Evolutionary conservation across 1,140 invertebrate species (phyloP).

Genomic region (Procambarus virginalis): DNA sequence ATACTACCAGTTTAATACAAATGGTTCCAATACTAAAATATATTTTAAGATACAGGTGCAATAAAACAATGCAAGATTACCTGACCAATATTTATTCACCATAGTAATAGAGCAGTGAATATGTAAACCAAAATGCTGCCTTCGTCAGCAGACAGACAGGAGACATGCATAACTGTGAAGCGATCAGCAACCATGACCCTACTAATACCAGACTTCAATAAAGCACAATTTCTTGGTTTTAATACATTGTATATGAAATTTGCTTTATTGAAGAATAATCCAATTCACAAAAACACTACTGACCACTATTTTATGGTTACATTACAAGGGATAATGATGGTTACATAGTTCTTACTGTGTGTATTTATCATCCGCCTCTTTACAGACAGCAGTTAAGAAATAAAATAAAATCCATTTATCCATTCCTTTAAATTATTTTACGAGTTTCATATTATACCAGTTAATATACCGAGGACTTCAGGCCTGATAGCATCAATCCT

Average conservation of each 20-base stretch:
- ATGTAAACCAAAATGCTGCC: slow-evolving; percentile 64
- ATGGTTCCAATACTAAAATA: slow-evolving; percentile 9
- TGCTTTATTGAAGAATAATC: slow-evolving; percentile 42
- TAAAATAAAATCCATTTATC: slow-evolving; percentile 3
- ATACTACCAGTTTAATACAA: background rate
- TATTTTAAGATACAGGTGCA: background rate
- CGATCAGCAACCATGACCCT: slow-evolving; percentile 53
- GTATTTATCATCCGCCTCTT: background rate
- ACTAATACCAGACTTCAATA: slow-evolving; percentile 34
- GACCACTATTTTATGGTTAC: slow-evolving; percentile 39
- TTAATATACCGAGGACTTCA: background rate
- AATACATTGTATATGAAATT: slow-evolving; percentile 19
- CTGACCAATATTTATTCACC: slow-evolving; percentile 65
- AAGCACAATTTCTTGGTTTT: slow-evolving; percentile 22
- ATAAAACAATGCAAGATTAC: slow-evolving; percentile 19
- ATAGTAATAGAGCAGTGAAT: slow-evolving; percentile 67
- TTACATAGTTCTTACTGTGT: slow-evolving; percentile 15
- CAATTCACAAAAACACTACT: slow-evolving; percentile 20
- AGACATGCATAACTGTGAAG: slow-evolving; percentile 58
- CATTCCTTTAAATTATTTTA: slow-evolving; percentile 4
- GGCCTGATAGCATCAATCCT: slow-evolving; percentile 21
- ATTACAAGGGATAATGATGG: slow-evolving; percentile 14
- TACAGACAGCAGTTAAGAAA: background rate
- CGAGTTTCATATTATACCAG: background rate
- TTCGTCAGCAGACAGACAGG: slow-evolving; percentile 63